Base-by-base conservation (phyloP, 2,113 vertebrate genomes). In the Gnathonemus echidnorhynchus region DNA sequence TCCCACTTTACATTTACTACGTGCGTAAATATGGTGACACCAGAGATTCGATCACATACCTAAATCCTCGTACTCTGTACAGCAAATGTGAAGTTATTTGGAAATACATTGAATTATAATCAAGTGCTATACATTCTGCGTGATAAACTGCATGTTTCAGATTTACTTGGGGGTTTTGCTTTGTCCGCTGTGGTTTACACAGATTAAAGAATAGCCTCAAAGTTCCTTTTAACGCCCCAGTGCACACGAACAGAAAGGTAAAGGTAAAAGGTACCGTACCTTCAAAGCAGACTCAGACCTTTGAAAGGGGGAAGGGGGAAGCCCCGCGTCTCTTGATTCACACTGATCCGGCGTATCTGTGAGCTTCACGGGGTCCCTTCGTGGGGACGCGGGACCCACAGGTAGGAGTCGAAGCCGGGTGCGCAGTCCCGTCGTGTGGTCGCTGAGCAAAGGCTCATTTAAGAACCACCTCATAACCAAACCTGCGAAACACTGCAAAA, bases 381-480 rank as follows among this genome's bases (percentile, higher is more conserved):
- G 89, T 50, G 88, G 87, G 49, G 62, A 53, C 49, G 86, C 6
- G 88, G 35, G 80, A 56, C 46, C 90, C 49, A 88, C 49, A 88
- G 42, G 88, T 70, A 27, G n/a, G 53, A 77, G 56, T 45, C 46
- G 52, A 39, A 86, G 93, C 89, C 70, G 24, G 74, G 45, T n/a
- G 2, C 52, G 48, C 10, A 50, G 48, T 66, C 86, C 87, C 19
- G 85, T 52, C 42, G 90, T 66, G 88, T 77, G 39, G 11, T 50
- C 31, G 27, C 39, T 46, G 58, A 45, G 35, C 21, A 91, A 58
- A 74, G 15, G 70, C 86, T 80, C 19, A 66, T 39, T 24, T 21
- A 66, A 62, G 56, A 24, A 77, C n/a, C 62, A 31, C n/a, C 62
- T 70, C n/a, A 31, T 70, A 27, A 10, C n/a, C 62, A 70, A 70